Conservation (phyloP, 2,113 vertebrate genomes). For the Empidonax traillii region DNA sequence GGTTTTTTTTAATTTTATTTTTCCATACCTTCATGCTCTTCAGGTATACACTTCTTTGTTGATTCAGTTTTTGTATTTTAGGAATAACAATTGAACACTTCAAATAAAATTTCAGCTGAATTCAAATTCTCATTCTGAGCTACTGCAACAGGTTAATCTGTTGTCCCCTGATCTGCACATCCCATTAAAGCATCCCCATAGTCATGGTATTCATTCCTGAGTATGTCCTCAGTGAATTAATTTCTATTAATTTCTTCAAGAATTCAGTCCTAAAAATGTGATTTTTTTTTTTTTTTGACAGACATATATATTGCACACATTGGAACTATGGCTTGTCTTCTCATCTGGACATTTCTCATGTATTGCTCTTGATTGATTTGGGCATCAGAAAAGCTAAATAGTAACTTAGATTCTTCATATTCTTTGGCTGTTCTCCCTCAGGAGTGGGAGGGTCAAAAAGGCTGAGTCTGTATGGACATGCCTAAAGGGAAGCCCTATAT, state of each 20-base stretch:
- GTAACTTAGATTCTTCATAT: background rate
- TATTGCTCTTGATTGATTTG: background rate
- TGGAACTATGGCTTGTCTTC: background rate
- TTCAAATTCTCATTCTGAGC: background rate
- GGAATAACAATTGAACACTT: background rate
- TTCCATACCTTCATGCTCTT: background rate
- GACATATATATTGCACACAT: background rate
- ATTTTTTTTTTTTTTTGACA: background rate
- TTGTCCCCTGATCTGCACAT: background rate
- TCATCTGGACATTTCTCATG: background rate
- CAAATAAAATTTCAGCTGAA: background rate
- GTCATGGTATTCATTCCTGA: rapidly evolving
- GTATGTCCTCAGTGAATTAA: background rate
- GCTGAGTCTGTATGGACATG: background rate
- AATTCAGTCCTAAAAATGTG: background rate
- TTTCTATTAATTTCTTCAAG: background rate
- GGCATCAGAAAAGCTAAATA: background rate
- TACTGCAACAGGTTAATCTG: background rate
- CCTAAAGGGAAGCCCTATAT: background rate
- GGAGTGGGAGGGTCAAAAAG: background rate
- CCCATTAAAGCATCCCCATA: background rate
- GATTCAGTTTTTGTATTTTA: background rate
- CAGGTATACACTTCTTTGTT: background rate
- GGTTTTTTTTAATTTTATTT: background rate
- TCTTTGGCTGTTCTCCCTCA: background rate